A percentile compares a stretch with the other conserved stretches of the same genome.
Conservation (phyloP, 2,113 vertebrate genomes). For the Dicentrarchus labrax region DNA sequence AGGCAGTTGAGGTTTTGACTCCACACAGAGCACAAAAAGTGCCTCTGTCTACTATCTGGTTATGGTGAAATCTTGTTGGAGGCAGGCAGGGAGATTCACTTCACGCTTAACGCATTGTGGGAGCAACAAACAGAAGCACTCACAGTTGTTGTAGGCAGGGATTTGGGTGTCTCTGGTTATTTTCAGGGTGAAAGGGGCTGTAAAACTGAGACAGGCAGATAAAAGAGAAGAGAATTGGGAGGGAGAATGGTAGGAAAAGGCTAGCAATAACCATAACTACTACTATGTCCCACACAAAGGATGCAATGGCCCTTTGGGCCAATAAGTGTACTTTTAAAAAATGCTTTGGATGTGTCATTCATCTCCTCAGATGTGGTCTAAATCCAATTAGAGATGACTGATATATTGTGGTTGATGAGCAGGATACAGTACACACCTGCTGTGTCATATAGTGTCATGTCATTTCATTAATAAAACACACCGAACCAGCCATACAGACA, state of each 20-base stretch:
- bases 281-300: constrained; percentile 3
- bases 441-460: not conserved
- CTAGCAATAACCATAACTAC: constrained; percentile 9
- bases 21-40: constrained; percentile 40
- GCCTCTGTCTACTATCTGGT: constrained; percentile 42
- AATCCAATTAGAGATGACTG: constrained; percentile 1
- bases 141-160: constrained; percentile 30
- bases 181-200: constrained; percentile 36
- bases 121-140: constrained; percentile 55
- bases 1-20: constrained; percentile 54
- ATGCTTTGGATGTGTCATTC: constrained; percentile 6
- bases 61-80: constrained; percentile 51
- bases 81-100: constrained; percentile 50
- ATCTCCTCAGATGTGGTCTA: not conserved
- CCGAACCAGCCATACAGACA: not conserved
- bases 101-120: constrained; percentile 44
- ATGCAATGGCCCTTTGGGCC: not conserved
- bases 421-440: not conserved
- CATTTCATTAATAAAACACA: not conserved
- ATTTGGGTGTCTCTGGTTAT: constrained; percentile 47
- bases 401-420: not conserved
- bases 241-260: not conserved
- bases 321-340: not conserved
- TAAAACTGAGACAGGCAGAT: constrained; percentile 22
- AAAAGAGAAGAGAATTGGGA: constrained; percentile 13